Evolutionary conservation across 1,140 invertebrate genomes (phyloP), one percentile per base, ranked within the genome.

Genomic region (Teleogryllus occipitalis): DNA sequence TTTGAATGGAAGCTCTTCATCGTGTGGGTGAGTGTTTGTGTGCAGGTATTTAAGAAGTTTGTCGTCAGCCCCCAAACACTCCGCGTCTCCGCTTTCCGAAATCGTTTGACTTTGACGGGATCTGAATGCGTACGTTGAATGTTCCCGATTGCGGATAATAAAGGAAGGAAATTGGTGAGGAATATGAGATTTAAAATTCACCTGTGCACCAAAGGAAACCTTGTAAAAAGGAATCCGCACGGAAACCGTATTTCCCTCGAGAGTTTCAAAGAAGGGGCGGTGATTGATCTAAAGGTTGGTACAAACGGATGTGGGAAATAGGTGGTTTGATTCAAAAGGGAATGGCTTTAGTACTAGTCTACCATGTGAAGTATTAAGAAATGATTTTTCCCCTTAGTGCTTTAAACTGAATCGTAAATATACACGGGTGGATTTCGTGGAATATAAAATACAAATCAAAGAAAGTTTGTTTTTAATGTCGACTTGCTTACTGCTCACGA

Each of bases 151-250:
- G 54, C 54, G 54, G 54, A 65, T 65, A 65, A 65, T 65, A 65
- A 65, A 65, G 54, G 18, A 65, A 65, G 54, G 54, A 65, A 65
- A 65, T 65, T 65, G 54, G 54, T 18, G 54, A 65, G 54, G 54
- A 65, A 65, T 65, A 65, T 65, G 54, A 65, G 54, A 65, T 65
- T 65, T 65, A 65, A 65, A 65, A 65, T 65, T 65, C 54, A 65
- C 54, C 54, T 65, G 54, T 65, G 54, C 54, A 18, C 18, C 18
- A 18, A 65, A 65, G 54, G 54, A 65, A 65, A 65, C 54, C 54
- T 14, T 65, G 54, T 65, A 18, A 18, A 65, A 65, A 65, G 10
- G 54, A 39, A 39, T 39, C 27, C 27, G 27, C 27, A 39, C 27
- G 27, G 27, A 39, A 39, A 39, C 54, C 54, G 54, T 10, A 65